Percentiles rank a stretch among this genome's conserved stretches.
Evolutionary conservation across 2,888 invertebrate genomes (phyloP).

Genomic region (Archips xylosteana): DNA sequence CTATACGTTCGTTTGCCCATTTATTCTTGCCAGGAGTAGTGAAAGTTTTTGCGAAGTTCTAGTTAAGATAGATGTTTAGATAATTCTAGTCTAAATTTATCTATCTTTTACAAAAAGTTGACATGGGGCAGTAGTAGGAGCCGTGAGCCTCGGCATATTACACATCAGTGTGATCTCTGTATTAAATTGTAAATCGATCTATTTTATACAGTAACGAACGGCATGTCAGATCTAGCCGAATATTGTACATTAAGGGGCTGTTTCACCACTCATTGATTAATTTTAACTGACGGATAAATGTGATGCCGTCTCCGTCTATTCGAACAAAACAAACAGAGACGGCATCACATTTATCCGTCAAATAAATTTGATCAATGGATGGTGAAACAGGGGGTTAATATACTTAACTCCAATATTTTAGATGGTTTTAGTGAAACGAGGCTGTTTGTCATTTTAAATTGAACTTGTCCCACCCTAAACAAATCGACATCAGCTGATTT

Average conservation of each 20-base stretch:
- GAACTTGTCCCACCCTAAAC: conserved; percentile 73
- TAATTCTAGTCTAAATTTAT: conserved; percentile 1
- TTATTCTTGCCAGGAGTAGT: neutral
- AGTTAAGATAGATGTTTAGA: neutral
- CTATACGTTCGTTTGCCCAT: neutral
- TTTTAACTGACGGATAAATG: no score
- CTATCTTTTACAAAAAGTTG: neutral
- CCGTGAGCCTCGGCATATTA: no score
- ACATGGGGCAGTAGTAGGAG: no score
- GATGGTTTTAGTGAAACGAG: conserved; percentile 53
- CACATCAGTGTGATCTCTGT: no score
- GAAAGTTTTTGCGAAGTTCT: neutral
- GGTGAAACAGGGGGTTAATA: no score
- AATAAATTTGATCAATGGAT: no score
- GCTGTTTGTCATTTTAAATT: conserved; percentile 69
- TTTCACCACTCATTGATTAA: no score
- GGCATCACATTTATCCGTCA: no score
- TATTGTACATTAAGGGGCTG: conserved; percentile 20
- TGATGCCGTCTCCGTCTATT: no score
- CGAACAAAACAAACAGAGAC: no score
- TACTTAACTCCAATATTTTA: conserved; percentile 7
- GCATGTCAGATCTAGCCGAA: conserved; percentile 8
- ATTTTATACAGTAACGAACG: conserved; percentile 17
- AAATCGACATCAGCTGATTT: conserved; percentile 61
- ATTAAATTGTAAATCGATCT: neutral